These are phyloP conservation scores for Syrmaticus mikado DNA, from an alignment of 2,113 vertebrate genomes.

Conservation along the genomic window DNA sequence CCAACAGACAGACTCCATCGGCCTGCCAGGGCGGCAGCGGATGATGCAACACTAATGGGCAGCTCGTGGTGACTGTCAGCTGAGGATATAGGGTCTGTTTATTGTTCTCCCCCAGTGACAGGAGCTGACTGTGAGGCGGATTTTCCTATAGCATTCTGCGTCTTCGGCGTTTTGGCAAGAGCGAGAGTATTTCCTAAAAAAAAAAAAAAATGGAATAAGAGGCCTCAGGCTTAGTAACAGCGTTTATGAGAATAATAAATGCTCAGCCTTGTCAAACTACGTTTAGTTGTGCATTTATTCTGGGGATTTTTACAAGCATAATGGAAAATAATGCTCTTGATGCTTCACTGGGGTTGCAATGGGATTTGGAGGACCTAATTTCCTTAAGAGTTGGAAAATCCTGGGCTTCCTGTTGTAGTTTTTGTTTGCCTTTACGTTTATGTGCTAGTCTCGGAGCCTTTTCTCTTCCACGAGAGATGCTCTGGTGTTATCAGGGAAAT, in stretches of 20 bases:
- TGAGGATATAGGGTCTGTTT: background rate
- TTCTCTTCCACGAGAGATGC: background rate
- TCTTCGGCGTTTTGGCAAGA: background rate
- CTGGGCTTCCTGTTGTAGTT: background rate
- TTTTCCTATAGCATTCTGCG: background rate
- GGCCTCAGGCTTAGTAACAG: background rate
- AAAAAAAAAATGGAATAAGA: background rate
- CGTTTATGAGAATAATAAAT: background rate
- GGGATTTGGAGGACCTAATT: constrained; percentile 14
- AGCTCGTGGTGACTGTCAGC: background rate
- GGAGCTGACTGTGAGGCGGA: background rate
- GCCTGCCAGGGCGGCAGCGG: rapidly evolving
- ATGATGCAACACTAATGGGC: background rate
- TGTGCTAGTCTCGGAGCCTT: background rate
- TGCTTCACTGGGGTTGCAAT: background rate
- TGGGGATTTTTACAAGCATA: background rate
- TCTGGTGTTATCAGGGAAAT: background rate
- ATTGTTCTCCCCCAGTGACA: background rate
- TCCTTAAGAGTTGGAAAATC: constrained; percentile 5
- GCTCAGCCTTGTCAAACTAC: background rate
- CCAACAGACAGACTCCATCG: background rate
- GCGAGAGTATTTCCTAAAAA: background rate
- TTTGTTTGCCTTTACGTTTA: constrained; percentile 19
- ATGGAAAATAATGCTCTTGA: constrained; percentile 12
- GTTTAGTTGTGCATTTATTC: background rate